Evolutionary conservation across 2,888 invertebrate genomes (phyloP).

Genomic region (Cosmorhoe ocellata): DNA sequence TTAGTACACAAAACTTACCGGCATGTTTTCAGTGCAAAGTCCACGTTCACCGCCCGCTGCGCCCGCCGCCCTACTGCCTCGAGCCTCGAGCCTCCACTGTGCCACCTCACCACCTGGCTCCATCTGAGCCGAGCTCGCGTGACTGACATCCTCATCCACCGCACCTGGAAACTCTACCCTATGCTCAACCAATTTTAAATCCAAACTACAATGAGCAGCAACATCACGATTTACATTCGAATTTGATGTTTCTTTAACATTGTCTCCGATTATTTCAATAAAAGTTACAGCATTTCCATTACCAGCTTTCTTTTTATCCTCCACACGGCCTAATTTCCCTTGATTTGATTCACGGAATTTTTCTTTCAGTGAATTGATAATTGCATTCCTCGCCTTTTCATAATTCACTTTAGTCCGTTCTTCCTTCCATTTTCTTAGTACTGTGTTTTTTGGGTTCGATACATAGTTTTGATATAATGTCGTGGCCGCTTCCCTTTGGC

Average conservation of each 20-base stretch:
- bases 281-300: slow-evolving; percentile 51
- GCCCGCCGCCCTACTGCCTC: slow-evolving; percentile 73
- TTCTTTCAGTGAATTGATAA: slow-evolving; percentile 74
- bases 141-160: slow-evolving; percentile 59
- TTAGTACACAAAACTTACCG: slow-evolving; percentile 58
- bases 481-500: slow-evolving; percentile 41
- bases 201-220: slow-evolving; percentile 38
- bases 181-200: slow-evolving; percentile 39
- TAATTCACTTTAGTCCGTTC: slow-evolving; percentile 60
- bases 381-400: slow-evolving; percentile 64
- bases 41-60: slow-evolving; percentile 65
- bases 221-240: slow-evolving; percentile 61
- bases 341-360: slow-evolving; percentile 54
- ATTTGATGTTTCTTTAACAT: slow-evolving; percentile 75
- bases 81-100: slow-evolving; percentile 68
- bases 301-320: slow-evolving; percentile 50
- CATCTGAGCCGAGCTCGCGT: slow-evolving; percentile 74
- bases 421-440: slow-evolving; percentile 70
- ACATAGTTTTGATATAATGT: slow-evolving; percentile 34
- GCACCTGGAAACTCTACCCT: slow-evolving; percentile 50
- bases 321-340: slow-evolving; percentile 46
- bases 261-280: slow-evolving; percentile 67
- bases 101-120: slow-evolving; percentile 75
- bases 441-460: slow-evolving; percentile 51
- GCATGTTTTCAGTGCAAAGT: slow-evolving; percentile 62